Evolutionary conservation across 2,888 invertebrate genomes (phyloP), one percentile per base, ranked within the genome.

Genomic region (Chouioia cunea): DNA sequence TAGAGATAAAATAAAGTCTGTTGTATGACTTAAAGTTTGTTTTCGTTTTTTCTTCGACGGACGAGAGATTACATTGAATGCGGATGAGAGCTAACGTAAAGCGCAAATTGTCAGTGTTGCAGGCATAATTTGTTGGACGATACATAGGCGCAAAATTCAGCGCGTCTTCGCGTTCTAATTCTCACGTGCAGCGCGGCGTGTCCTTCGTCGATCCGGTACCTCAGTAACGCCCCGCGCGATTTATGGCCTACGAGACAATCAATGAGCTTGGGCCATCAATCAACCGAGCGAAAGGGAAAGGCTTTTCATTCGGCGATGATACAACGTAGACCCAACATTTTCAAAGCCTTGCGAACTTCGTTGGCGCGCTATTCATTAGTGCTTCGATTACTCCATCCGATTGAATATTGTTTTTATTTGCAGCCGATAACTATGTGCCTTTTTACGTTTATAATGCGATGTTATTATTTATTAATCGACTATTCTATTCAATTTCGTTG

Each of bases 381-480:
- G 47, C 50, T 18, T 15, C 58, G 46, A 65, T 70, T 65, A 57
- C 57, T 52, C 56, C 65, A 57, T 52, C 65, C 65, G 65, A 70
- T 70, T 65, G 65, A 54, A 60, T 70, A 70, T 70, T 70, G 70
- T 70, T 70, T 70, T 70, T 60, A 65, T 65, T 65, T 65, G 12
- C 22, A 20, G n/a, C 16, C 20, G 20, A 10, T 53, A 57, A 44
- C 50, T 10, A 20, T 36, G 62, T 48, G 50, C 43, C 57, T 27
- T 15, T 20, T n/a, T 43, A n/a, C 4, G 1, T 23, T 20, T 54
- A 64, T 58, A 57, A 69, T 64, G 44, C 15, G 46, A 6, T 23
- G 56, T 65, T 60, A 56, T 60, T 48, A 27, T 54, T 70, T 64
- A 59, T 65, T 65, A 65, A 65, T 65, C 64, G 59, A 70, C 53